A percentile compares a stretch with the other conserved stretches of the same genome.
These are phyloP conservation scores for Psittacula cyanocephala DNA, from an alignment of 2,113 vertebrate species.

Conservation along the genomic window DNA sequence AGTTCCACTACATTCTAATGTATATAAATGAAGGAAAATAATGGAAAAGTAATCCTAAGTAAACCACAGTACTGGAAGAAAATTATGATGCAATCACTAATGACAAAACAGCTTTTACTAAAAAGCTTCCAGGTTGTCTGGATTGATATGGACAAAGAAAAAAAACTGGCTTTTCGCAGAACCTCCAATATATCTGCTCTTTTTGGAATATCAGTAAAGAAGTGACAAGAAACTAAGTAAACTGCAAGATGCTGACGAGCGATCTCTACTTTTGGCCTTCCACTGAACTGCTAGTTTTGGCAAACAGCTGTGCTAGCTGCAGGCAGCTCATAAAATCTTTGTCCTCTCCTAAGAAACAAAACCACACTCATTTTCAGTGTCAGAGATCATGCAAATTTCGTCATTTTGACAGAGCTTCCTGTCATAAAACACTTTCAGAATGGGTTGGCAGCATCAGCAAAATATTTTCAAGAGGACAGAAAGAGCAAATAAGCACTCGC, in stretches of 20 bases:
- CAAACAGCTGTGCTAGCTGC: not conserved
- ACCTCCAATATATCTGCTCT: not conserved
- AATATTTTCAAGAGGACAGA: not conserved
- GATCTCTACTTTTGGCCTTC: not conserved
- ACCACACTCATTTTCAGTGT: not conserved
- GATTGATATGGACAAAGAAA: not conserved
- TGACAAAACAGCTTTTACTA: not conserved
- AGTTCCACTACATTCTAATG: not conserved
- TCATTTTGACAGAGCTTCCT: not conserved
- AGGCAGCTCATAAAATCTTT: not conserved
- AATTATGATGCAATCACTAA: not conserved
- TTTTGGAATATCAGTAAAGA: not conserved
- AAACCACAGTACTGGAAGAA: not conserved
- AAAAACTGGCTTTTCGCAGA: not conserved
- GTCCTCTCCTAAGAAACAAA: not conserved
- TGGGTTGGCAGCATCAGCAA: not conserved
- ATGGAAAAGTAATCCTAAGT: not conserved
- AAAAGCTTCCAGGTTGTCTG: not conserved
- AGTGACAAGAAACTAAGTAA: not conserved
- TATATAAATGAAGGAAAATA: not conserved
- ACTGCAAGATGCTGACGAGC: not conserved
- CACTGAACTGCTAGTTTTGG: not conserved
- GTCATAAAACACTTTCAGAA: not conserved
- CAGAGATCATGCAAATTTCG: not conserved
- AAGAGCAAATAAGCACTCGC: not conserved